These are phyloP conservation scores for Pipistrellus nathusii DNA, from an alignment of 2,797 vertebrate species.

Conservation along the genomic window DNA sequence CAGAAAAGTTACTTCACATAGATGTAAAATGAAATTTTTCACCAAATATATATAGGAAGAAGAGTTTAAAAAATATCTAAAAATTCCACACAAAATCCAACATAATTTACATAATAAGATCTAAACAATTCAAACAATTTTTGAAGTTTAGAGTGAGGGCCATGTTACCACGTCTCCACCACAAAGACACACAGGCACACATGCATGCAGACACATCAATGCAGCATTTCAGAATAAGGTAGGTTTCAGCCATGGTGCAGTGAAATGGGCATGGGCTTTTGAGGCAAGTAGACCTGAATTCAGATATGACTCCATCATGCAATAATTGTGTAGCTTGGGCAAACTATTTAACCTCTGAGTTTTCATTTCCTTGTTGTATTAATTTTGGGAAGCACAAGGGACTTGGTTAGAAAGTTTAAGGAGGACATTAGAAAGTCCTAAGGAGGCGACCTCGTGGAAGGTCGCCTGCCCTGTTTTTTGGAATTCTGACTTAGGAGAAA, in stretches of 20 bases:
- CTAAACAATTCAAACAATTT: neutral
- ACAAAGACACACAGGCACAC: neutral
- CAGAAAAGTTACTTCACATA: neutral
- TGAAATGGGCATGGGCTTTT: neutral
- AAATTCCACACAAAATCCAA: neutral
- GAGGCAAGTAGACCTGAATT: neutral
- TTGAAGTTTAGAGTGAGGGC: neutral
- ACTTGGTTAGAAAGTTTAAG: no score
- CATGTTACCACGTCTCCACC: neutral
- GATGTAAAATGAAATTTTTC: neutral
- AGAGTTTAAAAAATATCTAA: neutral
- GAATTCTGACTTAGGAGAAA: no score
- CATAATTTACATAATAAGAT: neutral
- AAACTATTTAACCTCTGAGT: neutral
- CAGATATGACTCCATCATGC: neutral
- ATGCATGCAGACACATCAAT: rapidly evolving
- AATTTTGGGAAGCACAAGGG: no score
- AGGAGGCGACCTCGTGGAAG: no score
- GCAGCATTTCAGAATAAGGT: neutral
- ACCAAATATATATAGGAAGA: neutral
- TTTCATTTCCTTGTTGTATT: neutral
- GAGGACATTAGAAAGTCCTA: no score
- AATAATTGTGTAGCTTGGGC: neutral
- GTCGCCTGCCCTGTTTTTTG: no score
- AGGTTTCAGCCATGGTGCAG: no score